Evolutionary conservation across 2,888 invertebrate species (phyloP).

Genomic region (Parapristionchus giblindavisi): DNA sequence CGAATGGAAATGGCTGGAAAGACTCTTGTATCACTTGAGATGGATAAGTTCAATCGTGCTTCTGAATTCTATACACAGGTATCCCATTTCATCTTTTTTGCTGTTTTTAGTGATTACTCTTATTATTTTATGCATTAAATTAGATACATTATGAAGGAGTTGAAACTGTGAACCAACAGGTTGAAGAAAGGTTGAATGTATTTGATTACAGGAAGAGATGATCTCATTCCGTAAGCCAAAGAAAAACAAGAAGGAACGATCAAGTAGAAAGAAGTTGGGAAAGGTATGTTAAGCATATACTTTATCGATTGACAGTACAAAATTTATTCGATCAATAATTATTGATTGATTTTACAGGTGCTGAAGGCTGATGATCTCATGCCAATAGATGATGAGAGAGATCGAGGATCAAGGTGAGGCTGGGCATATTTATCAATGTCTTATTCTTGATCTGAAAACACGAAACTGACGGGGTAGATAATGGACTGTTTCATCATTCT

Average conservation of each 20-base stretch:
- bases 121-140: no score
- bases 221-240: conserved; percentile 69
- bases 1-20: conserved; percentile 42
- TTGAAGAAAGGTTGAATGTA: background rate
- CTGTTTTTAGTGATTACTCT: no score
- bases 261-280: conserved; percentile 48
- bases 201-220: conserved; percentile 78
- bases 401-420: conserved; percentile 41
- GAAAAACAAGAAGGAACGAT: conserved; percentile 63
- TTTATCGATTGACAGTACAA: no score
- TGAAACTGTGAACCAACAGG: no score
- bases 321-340: background rate
- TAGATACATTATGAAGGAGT: no score
- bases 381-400: conserved; percentile 52
- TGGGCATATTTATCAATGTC: no score
- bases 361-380: conserved; percentile 66
- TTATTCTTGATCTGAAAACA: no score
- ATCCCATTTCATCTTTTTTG: background rate
- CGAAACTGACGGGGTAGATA: background rate
- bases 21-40: conserved; percentile 78
- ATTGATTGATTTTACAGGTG: conserved; percentile 10
- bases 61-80: conserved; percentile 83
- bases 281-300: conserved; percentile 24
- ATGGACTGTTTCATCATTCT: no score
- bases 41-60: conserved; percentile 76